Conservation (phyloP, 1,140 invertebrate species). For the Zaprionus camerounensis region DNA sequence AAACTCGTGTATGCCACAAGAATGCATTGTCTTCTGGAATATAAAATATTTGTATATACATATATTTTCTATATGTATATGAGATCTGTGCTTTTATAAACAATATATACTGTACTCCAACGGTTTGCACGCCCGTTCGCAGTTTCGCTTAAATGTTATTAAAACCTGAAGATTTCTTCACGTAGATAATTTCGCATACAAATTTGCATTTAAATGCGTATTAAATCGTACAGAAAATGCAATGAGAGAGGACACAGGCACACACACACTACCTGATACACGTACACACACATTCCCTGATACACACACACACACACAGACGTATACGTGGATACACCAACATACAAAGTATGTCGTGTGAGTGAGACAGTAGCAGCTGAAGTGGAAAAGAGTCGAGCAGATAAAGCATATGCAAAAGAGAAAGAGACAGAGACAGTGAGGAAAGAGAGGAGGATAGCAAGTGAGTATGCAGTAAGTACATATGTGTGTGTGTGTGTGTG, state of each 20-base stretch:
- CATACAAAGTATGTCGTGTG: neutral
- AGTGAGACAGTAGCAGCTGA: neutral
- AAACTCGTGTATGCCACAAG: neutral
- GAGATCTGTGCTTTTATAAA: neutral
- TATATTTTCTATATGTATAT: neutral
- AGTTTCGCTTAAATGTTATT: constrained; percentile 67
- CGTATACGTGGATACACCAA: neutral
- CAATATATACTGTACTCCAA: neutral
- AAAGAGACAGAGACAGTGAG: neutral
- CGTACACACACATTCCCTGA: constrained; percentile 1
- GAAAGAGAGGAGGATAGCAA: neutral
- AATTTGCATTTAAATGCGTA: constrained; percentile 80
- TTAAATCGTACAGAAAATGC: constrained; percentile 79
- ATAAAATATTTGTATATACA: too few species aligned
- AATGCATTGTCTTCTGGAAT: too few species aligned
- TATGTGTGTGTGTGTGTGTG: constrained; percentile 11
- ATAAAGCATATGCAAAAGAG: constrained; percentile 1
- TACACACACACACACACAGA: neutral
- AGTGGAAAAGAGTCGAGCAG: neutral
- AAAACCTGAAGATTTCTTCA: constrained; percentile 80
- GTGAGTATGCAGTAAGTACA: constrained; percentile 1
- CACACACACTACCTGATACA: neutral
- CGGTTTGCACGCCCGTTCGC: constrained; percentile 3
- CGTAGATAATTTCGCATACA: constrained; percentile 76
- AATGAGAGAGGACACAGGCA: constrained; percentile 23